Base-by-base conservation (phyloP, 2,113 vertebrate species). In the Antennarius striatus region DNA sequence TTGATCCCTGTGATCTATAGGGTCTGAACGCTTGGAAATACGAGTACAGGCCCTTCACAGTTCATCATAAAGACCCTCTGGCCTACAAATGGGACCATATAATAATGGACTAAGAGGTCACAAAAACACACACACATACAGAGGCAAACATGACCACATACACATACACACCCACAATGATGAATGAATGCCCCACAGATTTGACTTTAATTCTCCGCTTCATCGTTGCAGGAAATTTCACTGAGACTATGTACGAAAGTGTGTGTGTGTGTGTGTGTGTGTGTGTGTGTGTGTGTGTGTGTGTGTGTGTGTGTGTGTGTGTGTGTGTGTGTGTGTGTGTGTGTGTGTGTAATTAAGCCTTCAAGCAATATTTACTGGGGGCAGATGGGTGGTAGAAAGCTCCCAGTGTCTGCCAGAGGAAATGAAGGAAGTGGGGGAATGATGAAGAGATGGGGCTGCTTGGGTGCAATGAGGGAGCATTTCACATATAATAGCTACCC, bases 351-450 rank as follows among this genome's bases (percentile, higher is more conserved):
- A 91, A 91, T 91, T 91, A 89, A 83, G 90, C 88, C 89, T 92
- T 92, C 82, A 82, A 91, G 91, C 91, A 89, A 91, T 91, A 93
- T 93, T 92, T 93, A 92, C 89, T 86, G 82, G 83, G 79, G 77
- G 84, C 77, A 86, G 88, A 85, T 87, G 77, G 83, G 82, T 75
- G 77, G 79, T 83, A 93, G 88, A 93, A 93, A 90, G 87, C 81
- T 82, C 80, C 81, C 91, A 89, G 82, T 92, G 92, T 93, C 92
- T 87, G 75, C 75, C 75, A 67, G 77, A 86, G 83, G 88, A 86
- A 84, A 88, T 84, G 78, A 85, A 83, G 85, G 81, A 85, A 86
- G 78, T 83, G 80, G 81, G 86, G 75, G 74, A 75, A 85, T 86
- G 86, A 88, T 90, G 89, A 82, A 87, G 84, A 88, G 86, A 85